phyloP scores from a whole-genome alignment of 2,797 vertebrate genomes.

The Limnodromus scolopaceus region DNA sequence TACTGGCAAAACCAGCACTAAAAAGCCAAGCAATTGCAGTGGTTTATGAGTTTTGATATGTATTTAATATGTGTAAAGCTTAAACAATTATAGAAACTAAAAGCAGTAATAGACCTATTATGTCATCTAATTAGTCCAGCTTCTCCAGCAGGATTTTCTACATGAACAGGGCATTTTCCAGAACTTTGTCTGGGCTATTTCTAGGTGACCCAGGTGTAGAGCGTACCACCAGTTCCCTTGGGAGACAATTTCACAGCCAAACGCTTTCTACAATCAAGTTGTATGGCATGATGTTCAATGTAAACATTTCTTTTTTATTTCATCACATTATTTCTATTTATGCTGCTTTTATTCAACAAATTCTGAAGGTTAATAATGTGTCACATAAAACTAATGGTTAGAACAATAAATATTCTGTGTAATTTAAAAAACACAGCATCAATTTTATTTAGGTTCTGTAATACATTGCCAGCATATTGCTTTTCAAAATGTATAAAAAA shows the following conservation, averaged over 20 bases:
- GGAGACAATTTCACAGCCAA: neutral
- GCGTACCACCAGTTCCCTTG: neutral
- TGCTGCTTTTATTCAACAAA: neutral
- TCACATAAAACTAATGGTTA: constrained; percentile 29
- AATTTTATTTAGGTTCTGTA: neutral
- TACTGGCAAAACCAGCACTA: neutral
- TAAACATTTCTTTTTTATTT: neutral
- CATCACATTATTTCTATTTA: constrained; percentile 14
- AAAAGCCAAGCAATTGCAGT: neutral
- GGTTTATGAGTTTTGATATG: neutral
- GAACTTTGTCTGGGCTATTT: neutral
- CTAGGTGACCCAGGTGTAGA: neutral
- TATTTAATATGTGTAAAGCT: neutral
- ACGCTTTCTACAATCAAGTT: neutral
- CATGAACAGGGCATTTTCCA: neutral
- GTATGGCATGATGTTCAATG: neutral
- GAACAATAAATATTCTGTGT: constrained; percentile 15
- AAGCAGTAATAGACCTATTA: neutral
- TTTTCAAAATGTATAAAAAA: neutral
- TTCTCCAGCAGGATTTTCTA: neutral
- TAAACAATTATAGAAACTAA: neutral
- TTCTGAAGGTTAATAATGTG: constrained; percentile 31
- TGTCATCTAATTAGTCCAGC: neutral
- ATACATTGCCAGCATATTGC: neutral
- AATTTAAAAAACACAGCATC: constrained; percentile 14